Evolutionary conservation across 2,113 vertebrate species (phyloP), one percentile per base, ranked within the genome.

Genomic region (Rhinichthys klamathensis): DNA sequence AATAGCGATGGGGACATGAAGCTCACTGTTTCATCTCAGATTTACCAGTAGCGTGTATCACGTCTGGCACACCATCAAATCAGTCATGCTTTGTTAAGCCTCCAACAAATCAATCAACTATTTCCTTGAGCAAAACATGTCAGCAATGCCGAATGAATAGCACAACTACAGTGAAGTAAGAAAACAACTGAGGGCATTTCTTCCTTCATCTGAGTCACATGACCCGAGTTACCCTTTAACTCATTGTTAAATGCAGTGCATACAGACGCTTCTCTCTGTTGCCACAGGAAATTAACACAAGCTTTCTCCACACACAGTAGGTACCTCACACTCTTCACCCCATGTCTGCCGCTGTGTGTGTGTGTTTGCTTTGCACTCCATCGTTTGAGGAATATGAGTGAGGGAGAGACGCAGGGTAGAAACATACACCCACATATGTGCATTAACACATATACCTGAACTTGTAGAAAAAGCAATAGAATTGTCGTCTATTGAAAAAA

Each of bases 291-390:
- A 88, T 87, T 84, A 88, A 89, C 89, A 83, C 70, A 74, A 80
- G 80, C 82, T 41, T 25, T 61, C 70, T 84, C 77, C 79, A 84
- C 81, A 88, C 41, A 80, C 76, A 89, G 82, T 21, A 75, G 32
- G 63, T 65, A 85, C 60, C 82, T 72, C 85, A 88, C 85, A 85
- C 86, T 87, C n/a, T 81, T 67, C 67, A 67, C 80, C 75, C 78
- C 76, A 35, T 30, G 41, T 87, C 84, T 86, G 88, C 65, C 84
- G 83, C 49, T 89, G 88, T 90, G 18, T 89, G 87, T 90, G 91
- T 90, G 74, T 92, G 86, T 91, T 92, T 91, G 91, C 87, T 86
- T 91, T 91, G 81, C 89, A 89, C 85, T 91, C 61, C 85, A 92
- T 92, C 67, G 89, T 90, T 25, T 73, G 73, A 89, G 27, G 38